A percentile compares a stretch with the other conserved stretches of the same genome.
Conservation (phyloP, 2,113 vertebrate genomes). For the Gallinago paraguaiae region DNA sequence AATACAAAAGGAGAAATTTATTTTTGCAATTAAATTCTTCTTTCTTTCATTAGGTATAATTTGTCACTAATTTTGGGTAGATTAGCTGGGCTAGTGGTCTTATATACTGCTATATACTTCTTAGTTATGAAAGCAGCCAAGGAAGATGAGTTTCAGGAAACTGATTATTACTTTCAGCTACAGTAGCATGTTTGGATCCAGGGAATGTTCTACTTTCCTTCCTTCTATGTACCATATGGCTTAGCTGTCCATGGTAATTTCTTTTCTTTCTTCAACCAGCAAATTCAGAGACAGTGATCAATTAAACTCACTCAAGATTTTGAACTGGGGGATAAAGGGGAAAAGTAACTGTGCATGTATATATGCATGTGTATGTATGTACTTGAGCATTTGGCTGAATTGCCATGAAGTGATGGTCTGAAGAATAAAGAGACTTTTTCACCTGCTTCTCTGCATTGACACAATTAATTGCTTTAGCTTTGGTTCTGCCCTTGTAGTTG, state of each 20-base stretch:
- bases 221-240: neutral
- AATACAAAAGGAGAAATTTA: neutral
- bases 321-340: neutral
- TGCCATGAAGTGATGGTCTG: neutral
- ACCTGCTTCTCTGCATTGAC: neutral
- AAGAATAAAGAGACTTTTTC: neutral
- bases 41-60: neutral
- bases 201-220: neutral
- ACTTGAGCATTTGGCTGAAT: neutral
- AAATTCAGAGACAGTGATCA: neutral
- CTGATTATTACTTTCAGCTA: neutral
- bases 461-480: fast-evolving
- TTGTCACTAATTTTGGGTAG: neutral
- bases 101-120: neutral
- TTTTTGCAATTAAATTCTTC: neutral
- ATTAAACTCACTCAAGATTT: neutral
- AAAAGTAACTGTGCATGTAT: neutral
- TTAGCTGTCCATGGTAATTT: neutral
- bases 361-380: neutral
- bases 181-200: neutral
- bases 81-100: neutral
- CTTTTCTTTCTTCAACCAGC: neutral
- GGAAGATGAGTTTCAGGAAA: neutral
- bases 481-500: neutral
- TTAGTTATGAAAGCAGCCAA: neutral